Evolutionary conservation across 2,113 vertebrate species (phyloP), one percentile per base, ranked within the genome.

Genomic region (Rhinolophus sinicus): DNA sequence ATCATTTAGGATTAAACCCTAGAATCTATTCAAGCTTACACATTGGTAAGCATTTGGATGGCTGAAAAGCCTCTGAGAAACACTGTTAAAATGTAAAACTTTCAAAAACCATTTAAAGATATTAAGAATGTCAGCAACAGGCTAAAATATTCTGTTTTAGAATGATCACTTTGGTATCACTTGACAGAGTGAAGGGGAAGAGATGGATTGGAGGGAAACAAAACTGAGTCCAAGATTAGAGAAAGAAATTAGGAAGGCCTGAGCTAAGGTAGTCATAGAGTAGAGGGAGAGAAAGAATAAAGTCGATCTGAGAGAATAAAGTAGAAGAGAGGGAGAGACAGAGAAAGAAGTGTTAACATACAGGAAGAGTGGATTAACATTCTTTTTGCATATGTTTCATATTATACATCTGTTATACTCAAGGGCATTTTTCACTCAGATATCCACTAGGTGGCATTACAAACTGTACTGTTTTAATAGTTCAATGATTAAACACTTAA

Each of bases 401-500:
- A 97, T 97, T 97, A 97, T 87, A 5, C 2, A 44, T 90, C 54
- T 65, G 6, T 69, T 76, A 97, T 94, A 83, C 94, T 94, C 89
- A 62, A 80, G 92, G 93, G 24, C 19, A 69, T 67, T 96, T 97
- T 95, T 85, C 47, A 94, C 21, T 82, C 33, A 90, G 93, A 96
- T 97, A 97, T 95, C 89, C 94, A 97, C 90, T 97, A 97, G 97
- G 88, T 98, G 97, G 52, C 64, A 97, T 98, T 98, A 95, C 35
- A 98, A 98, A 96, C 94, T 97, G n/a, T 58, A 65, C 8, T 82
- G 4, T 76, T 97, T 97, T 95, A 98, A 94, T 86, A 93, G 86
- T 92, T n/a, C 38, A 93, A 81, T 86, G 95, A 97, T 97, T 98
- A 96, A 92, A 96, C 3, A 6, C 69, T 96, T 97, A 96, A 96